Evolutionary conservation across 2,113 vertebrate species (phyloP), one percentile per base, ranked within the genome.

Genomic region (Cyanistes caeruleus): DNA sequence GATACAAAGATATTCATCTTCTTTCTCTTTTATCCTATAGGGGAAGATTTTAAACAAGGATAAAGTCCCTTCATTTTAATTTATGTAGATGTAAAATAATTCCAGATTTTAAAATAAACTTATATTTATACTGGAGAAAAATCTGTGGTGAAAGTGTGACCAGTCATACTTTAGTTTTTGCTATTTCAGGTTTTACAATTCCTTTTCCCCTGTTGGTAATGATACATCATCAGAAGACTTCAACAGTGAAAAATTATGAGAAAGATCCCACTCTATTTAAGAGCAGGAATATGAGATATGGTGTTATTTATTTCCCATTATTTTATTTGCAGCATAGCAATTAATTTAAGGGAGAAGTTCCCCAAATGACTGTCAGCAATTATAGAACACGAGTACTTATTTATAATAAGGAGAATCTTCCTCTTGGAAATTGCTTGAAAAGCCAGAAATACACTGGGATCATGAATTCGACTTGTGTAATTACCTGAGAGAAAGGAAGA

Each of bases 181-280:
- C 15, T 80, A 13, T 63, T 93, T 80, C 63, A 80, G n/a, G 31
- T 89, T 59, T 77, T 75, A 23, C 7, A 79, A 52, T 63, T 56
- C 51, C 11, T 77, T 89, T 83, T 67, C 14, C 15, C 44, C 39
- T 84, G 53, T 3, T 15, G 8, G 28, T 59, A 64, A 39, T 30
- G 14, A 59, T 69, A 21, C 77, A 55, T 91, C 60, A 62, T 15
- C 5, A 68, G 55, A 95, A 73, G 65, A 95, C 41, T 84, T 59
- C 64, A 95, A 92, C 51, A 58, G 30, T 55, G 79, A 63, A 46
- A 87, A 53, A 58, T 11, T 58, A 39, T 41, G 35, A 94, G 62
- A 92, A 95, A 74, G 58, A 91, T 67, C 28, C 8, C 70, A 41
- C 55, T 84, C 52, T 91, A 41, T 64, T 96, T 85, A 87, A 92